phyloP scores from a whole-genome alignment of 2,888 invertebrate genomes.

The Ceratothoa steindachneri region DNA sequence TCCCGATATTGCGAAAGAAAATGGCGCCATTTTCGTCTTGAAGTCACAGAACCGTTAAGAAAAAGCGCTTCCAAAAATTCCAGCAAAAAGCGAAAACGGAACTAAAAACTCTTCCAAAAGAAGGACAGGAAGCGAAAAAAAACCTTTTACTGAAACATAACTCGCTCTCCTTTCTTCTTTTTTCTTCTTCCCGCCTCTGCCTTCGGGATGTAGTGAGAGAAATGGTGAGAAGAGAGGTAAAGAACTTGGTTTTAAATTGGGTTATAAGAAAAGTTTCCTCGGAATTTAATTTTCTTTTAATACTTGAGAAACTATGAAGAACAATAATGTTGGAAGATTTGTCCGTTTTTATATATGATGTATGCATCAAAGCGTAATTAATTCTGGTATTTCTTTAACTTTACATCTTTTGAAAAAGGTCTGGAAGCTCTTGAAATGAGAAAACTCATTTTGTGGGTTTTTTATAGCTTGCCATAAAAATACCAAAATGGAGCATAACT shows the following conservation, averaged over 20 bases:
- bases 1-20: slow-evolving; percentile 12
- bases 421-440: neutral
- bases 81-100: neutral
- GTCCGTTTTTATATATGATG: neutral
- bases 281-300: neutral
- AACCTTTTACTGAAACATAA: neutral
- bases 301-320: neutral
- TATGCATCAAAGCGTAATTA: neutral
- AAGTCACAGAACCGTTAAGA: slow-evolving; percentile 12
- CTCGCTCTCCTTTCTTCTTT: neutral
- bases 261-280: neutral
- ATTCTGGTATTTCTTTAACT: neutral
- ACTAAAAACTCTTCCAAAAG: neutral
- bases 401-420: neutral
- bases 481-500: neutral
- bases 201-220: too few relatives aligned
- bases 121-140: neutral
- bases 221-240: too few relatives aligned
- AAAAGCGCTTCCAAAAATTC: slow-evolving; percentile 10
- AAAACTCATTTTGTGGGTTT: neutral
- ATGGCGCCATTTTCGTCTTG: slow-evolving; percentile 6
- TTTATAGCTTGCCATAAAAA: neutral
- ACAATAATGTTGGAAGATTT: neutral
- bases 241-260: neutral
- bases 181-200: neutral